phyloP scores from a whole-genome alignment of 2,113 vertebrate species.

The Hypocryptadius cinnamomeus region DNA sequence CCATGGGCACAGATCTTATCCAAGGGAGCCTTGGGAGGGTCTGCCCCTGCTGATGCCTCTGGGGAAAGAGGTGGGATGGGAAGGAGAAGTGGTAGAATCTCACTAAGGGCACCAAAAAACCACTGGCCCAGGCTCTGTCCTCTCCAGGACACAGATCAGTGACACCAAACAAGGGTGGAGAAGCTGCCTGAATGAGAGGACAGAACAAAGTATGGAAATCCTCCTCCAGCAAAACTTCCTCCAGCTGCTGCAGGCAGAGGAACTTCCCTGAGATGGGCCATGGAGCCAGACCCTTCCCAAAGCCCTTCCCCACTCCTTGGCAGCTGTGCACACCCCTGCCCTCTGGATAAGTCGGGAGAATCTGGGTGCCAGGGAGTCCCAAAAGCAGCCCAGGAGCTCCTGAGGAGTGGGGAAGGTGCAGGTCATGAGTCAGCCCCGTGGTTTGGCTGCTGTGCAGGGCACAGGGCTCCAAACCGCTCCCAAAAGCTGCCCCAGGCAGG shows the following conservation, averaged over 20 bases:
- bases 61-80: background rate
- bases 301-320: background rate
- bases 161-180: background rate
- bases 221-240: background rate
- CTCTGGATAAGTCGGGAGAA: background rate
- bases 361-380: background rate
- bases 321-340: background rate
- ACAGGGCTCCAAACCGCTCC: background rate
- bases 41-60: background rate
- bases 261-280: background rate
- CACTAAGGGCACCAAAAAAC: background rate
- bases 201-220: background rate
- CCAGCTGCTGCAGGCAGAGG: background rate
- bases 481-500: background rate
- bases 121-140: background rate
- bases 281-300: background rate
- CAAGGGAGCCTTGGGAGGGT: rapidly evolving
- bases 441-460: background rate
- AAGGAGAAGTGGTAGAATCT: background rate
- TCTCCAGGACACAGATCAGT: background rate
- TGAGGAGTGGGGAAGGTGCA: background rate
- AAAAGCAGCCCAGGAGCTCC: background rate
- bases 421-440: rapidly evolving
- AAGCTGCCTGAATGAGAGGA: background rate
- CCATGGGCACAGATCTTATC: background rate